Percentiles rank a stretch among this genome's conserved stretches.
Conservation (phyloP, 2,888 invertebrate genomes). For the Pterostichus madidus region DNA sequence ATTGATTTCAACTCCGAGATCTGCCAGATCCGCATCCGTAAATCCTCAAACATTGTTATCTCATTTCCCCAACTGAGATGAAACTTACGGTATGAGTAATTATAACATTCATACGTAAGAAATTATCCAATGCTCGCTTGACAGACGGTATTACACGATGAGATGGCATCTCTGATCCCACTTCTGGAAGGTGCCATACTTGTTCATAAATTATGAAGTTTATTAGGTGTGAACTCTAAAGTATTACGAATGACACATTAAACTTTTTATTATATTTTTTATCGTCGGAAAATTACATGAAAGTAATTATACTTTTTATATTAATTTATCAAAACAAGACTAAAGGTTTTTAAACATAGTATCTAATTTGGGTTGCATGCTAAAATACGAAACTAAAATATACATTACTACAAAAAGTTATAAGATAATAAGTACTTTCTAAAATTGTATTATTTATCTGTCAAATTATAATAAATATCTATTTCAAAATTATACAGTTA, state of each 20-base stretch:
- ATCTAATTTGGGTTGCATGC: not conserved
- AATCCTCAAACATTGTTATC: slow-evolving; percentile 11
- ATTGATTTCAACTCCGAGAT: slow-evolving; percentile 27
- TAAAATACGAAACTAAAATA: not conserved
- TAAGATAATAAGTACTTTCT: not conserved
- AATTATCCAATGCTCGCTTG: slow-evolving; percentile 35
- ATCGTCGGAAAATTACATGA: not conserved
- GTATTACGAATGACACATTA: not conserved
- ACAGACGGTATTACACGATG: slow-evolving; percentile 33
- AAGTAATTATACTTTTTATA: not conserved
- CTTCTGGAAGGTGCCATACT: not conserved
- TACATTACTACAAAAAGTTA: not conserved
- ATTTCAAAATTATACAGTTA: not conserved
- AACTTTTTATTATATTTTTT: not conserved
- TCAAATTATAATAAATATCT: slow-evolving; percentile 3
- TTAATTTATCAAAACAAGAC: not conserved
- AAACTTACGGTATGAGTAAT: slow-evolving; percentile 57
- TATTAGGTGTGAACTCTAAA: not conserved
- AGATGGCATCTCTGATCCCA: not conserved
- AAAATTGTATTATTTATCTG: not conserved
- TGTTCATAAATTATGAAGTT: not conserved
- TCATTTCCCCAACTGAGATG: not conserved
- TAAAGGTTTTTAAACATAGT: too few species aligned
- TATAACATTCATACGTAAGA: slow-evolving; percentile 55
- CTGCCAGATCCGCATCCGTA: slow-evolving; percentile 2